These are phyloP conservation scores for Trematocara stigmaticum DNA, from an alignment of 2,113 vertebrate species.

Conservation along the genomic window DNA sequence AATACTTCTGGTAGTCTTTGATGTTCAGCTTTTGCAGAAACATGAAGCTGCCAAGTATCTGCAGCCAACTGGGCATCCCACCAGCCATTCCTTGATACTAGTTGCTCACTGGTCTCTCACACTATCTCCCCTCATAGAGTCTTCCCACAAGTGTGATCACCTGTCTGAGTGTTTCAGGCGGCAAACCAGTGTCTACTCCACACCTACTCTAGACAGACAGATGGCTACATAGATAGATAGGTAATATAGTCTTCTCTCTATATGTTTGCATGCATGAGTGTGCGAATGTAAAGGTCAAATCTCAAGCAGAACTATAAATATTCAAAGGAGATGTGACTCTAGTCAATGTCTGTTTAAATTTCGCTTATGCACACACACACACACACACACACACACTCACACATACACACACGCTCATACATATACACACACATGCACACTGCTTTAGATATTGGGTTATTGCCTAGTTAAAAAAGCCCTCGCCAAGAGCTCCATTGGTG, in stretches of 20 bases:
- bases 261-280: background rate
- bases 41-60: constrained; percentile 32
- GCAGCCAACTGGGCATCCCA: constrained; percentile 32
- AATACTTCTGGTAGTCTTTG: constrained; percentile 34
- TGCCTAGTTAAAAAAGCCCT: constrained; percentile 1
- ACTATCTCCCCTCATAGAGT: background rate
- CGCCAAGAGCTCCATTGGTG: constrained; percentile 18
- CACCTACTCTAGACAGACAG: background rate
- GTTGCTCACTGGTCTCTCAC: background rate
- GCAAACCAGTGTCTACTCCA: background rate
- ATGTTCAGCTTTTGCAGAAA: constrained; percentile 40
- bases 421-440: background rate
- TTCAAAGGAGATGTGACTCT: constrained; percentile 41
- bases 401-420: background rate
- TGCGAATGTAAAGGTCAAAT: constrained; percentile 51
- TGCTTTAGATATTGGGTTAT: constrained; percentile 10
- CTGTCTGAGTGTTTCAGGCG: constrained; percentile 29
- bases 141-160: constrained; percentile 15
- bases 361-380: background rate
- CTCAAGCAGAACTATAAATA: constrained; percentile 59
- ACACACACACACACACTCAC: background rate
- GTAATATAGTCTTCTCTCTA: background rate
- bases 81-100: background rate
- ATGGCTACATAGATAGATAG: background rate
- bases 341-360: constrained; percentile 35